Percentiles rank a stretch among this genome's conserved stretches.
Conservation (phyloP, 2,888 invertebrate species). For the Dendrolimus houi region DNA sequence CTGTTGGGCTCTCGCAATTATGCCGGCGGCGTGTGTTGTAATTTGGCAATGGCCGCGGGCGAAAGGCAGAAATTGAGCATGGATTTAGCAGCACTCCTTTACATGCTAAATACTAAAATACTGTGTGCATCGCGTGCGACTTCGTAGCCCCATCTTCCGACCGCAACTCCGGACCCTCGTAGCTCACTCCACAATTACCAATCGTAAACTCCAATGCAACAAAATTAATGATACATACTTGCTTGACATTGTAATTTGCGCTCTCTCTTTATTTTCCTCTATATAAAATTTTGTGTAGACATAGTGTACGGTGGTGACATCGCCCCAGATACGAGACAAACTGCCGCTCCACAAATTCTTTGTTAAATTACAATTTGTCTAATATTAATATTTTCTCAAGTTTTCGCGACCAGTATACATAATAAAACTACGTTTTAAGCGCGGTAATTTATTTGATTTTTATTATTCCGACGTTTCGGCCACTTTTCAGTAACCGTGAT, state of each 20-base stretch:
- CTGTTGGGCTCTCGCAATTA: conserved; percentile 51
- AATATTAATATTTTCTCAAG: too few relatives aligned
- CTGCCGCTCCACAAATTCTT: too few relatives aligned
- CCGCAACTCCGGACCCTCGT: conserved; percentile 44
- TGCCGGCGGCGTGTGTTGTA: conserved; percentile 55
- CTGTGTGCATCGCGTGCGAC: conserved; percentile 46
- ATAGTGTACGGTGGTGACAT: too few relatives aligned
- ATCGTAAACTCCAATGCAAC: conserved; percentile 62
- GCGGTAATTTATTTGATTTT: too few relatives aligned
- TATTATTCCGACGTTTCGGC: too few relatives aligned
- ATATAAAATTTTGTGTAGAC: too few relatives aligned
- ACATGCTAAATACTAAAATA: conserved; percentile 25
- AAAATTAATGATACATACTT: conserved; percentile 39
- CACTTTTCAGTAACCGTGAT: too few relatives aligned
- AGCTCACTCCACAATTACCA: conserved; percentile 66
- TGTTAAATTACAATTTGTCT: too few relatives aligned
- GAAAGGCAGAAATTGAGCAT: conserved; percentile 52
- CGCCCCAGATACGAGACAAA: too few relatives aligned
- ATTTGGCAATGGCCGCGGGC: conserved; percentile 61
- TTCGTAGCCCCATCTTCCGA: conserved; percentile 24
- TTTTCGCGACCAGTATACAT: too few relatives aligned
- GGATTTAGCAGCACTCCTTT: conserved; percentile 43
- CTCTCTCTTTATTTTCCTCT: neutral
- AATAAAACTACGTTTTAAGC: too few relatives aligned
- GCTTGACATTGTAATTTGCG: conserved; percentile 5